phyloP scores from a whole-genome alignment of 2,888 invertebrate species.

The Caenorhabditis doughertyi region DNA sequence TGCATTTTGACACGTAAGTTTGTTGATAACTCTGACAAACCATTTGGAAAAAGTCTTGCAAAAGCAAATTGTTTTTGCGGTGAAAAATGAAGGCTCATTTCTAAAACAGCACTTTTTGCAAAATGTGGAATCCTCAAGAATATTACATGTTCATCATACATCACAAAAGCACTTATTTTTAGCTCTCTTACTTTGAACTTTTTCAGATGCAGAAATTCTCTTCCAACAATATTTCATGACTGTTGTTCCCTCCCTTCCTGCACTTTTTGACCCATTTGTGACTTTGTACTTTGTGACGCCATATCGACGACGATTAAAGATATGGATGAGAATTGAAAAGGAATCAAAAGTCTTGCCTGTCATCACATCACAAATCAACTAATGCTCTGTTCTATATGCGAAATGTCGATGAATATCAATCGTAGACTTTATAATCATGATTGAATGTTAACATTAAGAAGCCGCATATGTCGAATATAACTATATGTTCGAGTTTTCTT shows the following conservation, averaged over 20 bases:
- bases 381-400: neutral
- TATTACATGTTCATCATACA: too few relatives aligned
- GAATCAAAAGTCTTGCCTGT: slow-evolving; percentile 31
- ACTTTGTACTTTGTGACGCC: slow-evolving; percentile 51
- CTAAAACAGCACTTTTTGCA: too few relatives aligned
- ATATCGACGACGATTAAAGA: slow-evolving; percentile 31
- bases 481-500: neutral
- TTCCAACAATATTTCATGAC: slow-evolving; percentile 57
- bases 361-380: slow-evolving; percentile 28
- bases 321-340: slow-evolving; percentile 38
- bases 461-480: neutral
- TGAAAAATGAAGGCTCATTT: too few relatives aligned
- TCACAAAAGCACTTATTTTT: neutral
- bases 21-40: too few relatives aligned
- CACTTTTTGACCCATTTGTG: slow-evolving; percentile 45
- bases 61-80: too few relatives aligned
- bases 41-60: too few relatives aligned
- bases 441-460: neutral
- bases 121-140: too few relatives aligned
- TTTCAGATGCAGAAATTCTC: slow-evolving; percentile 40
- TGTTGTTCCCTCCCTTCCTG: slow-evolving; percentile 23
- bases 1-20: slow-evolving; percentile 45
- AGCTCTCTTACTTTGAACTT: neutral
- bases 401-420: neutral
- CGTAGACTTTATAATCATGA: neutral